Conservation (phyloP, 1,140 invertebrate genomes). For the Agrypnia vestita region DNA sequence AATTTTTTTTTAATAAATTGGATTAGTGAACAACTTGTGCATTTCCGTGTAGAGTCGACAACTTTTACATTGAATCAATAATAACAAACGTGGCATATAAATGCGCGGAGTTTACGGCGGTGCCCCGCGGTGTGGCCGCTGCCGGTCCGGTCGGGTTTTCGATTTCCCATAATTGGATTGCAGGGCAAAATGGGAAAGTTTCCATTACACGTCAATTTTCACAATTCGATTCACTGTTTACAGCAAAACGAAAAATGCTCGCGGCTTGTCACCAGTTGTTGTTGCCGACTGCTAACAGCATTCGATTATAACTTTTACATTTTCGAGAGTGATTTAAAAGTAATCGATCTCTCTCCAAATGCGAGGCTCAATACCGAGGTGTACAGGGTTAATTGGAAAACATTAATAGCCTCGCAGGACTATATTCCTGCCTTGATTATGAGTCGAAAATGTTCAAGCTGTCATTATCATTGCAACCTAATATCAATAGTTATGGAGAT, state of each 20-base stretch:
- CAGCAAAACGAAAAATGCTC: constrained; percentile 35
- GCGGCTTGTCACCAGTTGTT: not conserved
- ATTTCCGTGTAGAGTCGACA: no score
- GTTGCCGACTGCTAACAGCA: not conserved
- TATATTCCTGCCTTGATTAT: no score
- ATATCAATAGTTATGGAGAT: no score
- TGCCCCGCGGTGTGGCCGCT: not conserved
- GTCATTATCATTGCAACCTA: no score
- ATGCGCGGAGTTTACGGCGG: not conserved
- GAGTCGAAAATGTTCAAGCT: no score
- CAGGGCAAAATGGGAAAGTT: constrained; percentile 56
- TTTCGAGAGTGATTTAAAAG: not conserved
- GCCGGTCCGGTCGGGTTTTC: constrained; percentile 4
- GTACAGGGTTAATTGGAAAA: no score
- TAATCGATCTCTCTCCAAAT: not conserved
- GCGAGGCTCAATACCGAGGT: not conserved
- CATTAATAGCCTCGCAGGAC: no score
- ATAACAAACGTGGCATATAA: no score
- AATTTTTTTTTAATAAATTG: no score
- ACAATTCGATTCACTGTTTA: constrained; percentile 58
- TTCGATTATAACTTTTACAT: not conserved
- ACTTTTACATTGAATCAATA: no score
- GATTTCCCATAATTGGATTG: constrained; percentile 58
- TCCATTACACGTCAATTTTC: constrained; percentile 62
- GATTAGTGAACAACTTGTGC: no score